These are phyloP conservation scores for Sphaerodactylus townsendi DNA, from an alignment of 2,113 vertebrate genomes.

Conservation along the genomic window DNA sequence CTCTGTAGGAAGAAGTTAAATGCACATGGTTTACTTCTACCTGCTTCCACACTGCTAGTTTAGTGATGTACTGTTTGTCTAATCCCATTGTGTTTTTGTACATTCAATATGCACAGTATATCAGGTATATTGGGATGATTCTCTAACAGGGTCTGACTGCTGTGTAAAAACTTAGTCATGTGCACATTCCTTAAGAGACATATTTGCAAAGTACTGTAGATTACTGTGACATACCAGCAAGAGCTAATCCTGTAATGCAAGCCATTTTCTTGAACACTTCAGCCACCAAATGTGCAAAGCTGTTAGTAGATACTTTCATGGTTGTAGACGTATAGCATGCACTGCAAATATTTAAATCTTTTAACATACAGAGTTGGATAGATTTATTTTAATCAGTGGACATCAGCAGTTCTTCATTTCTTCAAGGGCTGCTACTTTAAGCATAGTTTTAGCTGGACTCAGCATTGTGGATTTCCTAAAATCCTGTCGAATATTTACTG, in stretches of 20 bases:
- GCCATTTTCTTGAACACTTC: slow-evolving; percentile 20
- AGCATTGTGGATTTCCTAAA: slow-evolving; percentile 32
- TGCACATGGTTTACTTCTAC: background rate
- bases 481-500: slow-evolving; percentile 40
- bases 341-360: slow-evolving; percentile 38
- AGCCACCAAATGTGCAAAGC: slow-evolving; percentile 35
- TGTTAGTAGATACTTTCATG: slow-evolving; percentile 47
- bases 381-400: slow-evolving; percentile 44
- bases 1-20: background rate
- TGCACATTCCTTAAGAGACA: background rate
- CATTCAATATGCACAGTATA: background rate
- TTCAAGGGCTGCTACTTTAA: slow-evolving; percentile 14
- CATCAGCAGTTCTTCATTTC: slow-evolving; percentile 34
- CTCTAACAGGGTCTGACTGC: background rate
- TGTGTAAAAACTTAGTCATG: slow-evolving; percentile 1
- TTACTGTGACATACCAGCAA: slow-evolving; percentile 28
- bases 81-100: slow-evolving; percentile 11
- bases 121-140: background rate
- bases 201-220: background rate
- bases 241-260: slow-evolving; percentile 31
- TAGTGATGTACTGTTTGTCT: slow-evolving; percentile 3
- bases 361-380: slow-evolving; percentile 39
- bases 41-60: background rate
- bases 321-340: slow-evolving; percentile 35
- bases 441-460: slow-evolving; percentile 10